A percentile compares a stretch with the other conserved stretches of the same genome.
Conservation (phyloP, 1,140 invertebrate species). For the Aphidius ervi region DNA sequence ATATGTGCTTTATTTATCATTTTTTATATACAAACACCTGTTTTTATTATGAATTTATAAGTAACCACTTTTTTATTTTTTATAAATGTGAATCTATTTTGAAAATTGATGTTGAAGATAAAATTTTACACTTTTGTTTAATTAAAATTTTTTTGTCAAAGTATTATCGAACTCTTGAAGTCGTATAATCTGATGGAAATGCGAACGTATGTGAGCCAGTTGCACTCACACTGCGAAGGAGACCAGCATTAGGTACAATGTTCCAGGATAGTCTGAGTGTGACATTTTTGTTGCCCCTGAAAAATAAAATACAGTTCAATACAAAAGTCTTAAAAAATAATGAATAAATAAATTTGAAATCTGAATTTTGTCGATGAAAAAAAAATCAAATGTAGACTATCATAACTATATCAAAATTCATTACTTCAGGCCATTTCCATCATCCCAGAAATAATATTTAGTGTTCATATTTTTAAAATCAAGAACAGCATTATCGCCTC, state of each 20-base stretch:
- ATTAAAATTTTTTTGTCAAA: no score
- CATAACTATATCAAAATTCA: neutral
- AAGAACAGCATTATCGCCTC: constrained; percentile 87
- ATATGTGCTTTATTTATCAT: no score
- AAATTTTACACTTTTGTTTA: no score
- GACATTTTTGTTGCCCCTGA: constrained; percentile 87
- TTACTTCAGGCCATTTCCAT: constrained; percentile 94
- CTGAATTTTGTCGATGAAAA: neutral
- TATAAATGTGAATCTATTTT: no score
- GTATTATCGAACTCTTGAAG: constrained; percentile 63
- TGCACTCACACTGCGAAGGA: constrained; percentile 81
- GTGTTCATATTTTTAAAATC: constrained; percentile 93
- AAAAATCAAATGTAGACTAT: no score
- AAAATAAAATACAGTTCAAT: constrained; percentile 43
- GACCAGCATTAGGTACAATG: constrained; percentile 96
- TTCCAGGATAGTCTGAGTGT: constrained; percentile 95
- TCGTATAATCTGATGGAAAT: constrained; percentile 87
- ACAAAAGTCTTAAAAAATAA: neutral
- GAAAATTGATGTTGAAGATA: no score
- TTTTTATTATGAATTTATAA: no score
- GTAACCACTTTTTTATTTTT: no score
- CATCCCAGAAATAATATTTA: constrained; percentile 99
- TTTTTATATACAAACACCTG: no score
- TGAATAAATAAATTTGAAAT: neutral
- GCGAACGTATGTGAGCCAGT: constrained; percentile 79